phyloP scores from a whole-genome alignment of 2,888 invertebrate species.

The Cryptocephalus primarius region DNA sequence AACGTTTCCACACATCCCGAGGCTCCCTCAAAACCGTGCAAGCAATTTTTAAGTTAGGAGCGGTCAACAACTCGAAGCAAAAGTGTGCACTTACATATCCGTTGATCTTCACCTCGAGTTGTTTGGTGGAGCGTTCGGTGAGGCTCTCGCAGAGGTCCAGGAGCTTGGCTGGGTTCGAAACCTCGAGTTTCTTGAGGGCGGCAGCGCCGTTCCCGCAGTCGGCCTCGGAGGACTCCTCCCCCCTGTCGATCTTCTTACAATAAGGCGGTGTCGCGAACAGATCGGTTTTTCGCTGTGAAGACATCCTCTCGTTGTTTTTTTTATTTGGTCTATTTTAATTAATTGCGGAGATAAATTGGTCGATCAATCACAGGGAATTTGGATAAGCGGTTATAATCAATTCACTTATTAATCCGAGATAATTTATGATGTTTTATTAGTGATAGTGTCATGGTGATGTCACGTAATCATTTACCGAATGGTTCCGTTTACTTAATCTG shows the following conservation, averaged over 20 bases:
- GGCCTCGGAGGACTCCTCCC: slow-evolving; percentile 5
- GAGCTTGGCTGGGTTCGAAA: slow-evolving; percentile 47
- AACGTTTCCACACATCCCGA: too few relatives aligned
- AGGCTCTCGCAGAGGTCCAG: slow-evolving; percentile 44
- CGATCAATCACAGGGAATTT: slow-evolving; percentile 19
- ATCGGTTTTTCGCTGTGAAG: slow-evolving; percentile 18
- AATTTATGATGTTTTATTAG: slow-evolving; percentile 13
- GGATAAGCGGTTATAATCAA: slow-evolving; percentile 8
- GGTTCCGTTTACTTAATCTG: slow-evolving; percentile 20
- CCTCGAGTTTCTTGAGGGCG: slow-evolving; percentile 32
- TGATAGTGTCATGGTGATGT: slow-evolving; percentile 23
- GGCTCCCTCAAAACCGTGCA: too few relatives aligned
- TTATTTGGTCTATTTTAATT: not conserved
- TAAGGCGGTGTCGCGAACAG: slow-evolving; percentile 24
- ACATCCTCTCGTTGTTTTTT: slow-evolving; percentile 6
- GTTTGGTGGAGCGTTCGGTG: slow-evolving; percentile 38
- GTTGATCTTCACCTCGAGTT: slow-evolving; percentile 49
- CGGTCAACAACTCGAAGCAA: too few relatives aligned
- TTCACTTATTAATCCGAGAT: slow-evolving; percentile 5
- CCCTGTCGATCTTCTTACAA: slow-evolving; percentile 14
- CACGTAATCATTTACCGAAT: slow-evolving; percentile 22
- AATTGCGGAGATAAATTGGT: slow-evolving; percentile 1
- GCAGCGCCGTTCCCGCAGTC: slow-evolving; percentile 9
- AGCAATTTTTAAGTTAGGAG: too few relatives aligned
- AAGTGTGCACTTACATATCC: slow-evolving; percentile 41